phyloP scores from a whole-genome alignment of 2,113 vertebrate species.

The Myotis davidii region DNA sequence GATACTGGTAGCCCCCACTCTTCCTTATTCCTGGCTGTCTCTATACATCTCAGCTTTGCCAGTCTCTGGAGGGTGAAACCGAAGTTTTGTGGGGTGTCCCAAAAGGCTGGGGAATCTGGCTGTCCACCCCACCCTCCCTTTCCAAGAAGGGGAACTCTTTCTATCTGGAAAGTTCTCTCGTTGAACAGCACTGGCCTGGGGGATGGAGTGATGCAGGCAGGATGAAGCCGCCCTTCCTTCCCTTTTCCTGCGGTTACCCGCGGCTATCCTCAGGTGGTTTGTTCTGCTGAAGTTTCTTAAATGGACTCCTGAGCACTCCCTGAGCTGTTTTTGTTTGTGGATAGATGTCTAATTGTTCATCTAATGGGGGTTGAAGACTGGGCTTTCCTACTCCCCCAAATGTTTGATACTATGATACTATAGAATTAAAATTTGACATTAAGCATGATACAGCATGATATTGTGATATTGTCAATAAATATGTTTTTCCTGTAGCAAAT shows the following conservation, averaged over 20 bases:
- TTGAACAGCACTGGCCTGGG: background rate
- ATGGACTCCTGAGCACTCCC: background rate
- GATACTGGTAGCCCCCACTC: background rate
- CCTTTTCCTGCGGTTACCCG: background rate
- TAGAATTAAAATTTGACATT: constrained; percentile 44
- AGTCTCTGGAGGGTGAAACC: background rate
- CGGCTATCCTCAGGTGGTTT: background rate
- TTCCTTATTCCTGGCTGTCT: background rate
- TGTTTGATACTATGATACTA: background rate
- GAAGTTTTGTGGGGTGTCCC: background rate
- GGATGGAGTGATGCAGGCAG: background rate
- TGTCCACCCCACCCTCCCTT: background rate
- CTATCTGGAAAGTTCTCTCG: background rate
- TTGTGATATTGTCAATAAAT: background rate
- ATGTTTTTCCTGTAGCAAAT: background rate
- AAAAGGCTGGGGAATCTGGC: background rate
- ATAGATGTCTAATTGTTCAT: background rate
- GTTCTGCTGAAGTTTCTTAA: background rate
- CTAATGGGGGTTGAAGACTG: background rate
- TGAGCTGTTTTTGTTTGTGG: background rate
- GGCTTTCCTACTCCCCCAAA: background rate
- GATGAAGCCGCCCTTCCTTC: background rate
- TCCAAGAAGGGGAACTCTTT: background rate
- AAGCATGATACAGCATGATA: background rate
- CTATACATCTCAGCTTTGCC: background rate